Base-by-base conservation (phyloP, 2,797 vertebrate species). In the Momotus momota region DNA sequence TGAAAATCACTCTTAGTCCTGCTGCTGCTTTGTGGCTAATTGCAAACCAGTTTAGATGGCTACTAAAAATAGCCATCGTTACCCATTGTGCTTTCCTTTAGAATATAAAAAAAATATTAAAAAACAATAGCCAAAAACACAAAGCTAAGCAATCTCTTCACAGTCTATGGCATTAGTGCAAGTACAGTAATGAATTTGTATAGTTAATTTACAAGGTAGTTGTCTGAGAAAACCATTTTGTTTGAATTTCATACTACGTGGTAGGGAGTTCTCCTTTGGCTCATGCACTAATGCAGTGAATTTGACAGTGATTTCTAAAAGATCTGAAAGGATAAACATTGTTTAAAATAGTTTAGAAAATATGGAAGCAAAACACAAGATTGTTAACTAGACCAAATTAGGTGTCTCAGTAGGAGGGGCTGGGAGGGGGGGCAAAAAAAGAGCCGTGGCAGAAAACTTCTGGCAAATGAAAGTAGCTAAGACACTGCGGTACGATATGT, bases 361-460 rank as follows among this genome's bases (percentile, higher is more conserved):
- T 33, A 67, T 2, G 8, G 38, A 88, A 62, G 43, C 19, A 70
- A 84, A 75, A 35, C 16, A 5, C 14, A 45, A 45, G 38, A 9
- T 46, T 64, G 6, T 74, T 84, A 75, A 22, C 31, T 43, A 57
- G 55, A 43, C 14, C 27, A 45, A 15, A 35, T 16, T 25, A 75
- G 60, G 14, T 1, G 0, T 74, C 35, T 72, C 7, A 1, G 8
- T 71, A 19, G 35, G 35, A 35, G 35, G 35, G 35, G 35, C 49
- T 29, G 61, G 26, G 33, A 40, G 23, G n/a, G 4, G 10, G 8
- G 10, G 0, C 0, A 20, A 35, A 11, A 13, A 7, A 6, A 8
- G 43, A 43, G 10, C 12, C 14, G 26, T 48, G 12, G 10, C 18
- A 45, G 26, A 60, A 69, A 55, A 23, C 7, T 66, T 61, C 3